These are phyloP conservation scores for Bedellia somnulentella DNA, from an alignment of 2,888 invertebrate genomes.

Conservation along the genomic window DNA sequence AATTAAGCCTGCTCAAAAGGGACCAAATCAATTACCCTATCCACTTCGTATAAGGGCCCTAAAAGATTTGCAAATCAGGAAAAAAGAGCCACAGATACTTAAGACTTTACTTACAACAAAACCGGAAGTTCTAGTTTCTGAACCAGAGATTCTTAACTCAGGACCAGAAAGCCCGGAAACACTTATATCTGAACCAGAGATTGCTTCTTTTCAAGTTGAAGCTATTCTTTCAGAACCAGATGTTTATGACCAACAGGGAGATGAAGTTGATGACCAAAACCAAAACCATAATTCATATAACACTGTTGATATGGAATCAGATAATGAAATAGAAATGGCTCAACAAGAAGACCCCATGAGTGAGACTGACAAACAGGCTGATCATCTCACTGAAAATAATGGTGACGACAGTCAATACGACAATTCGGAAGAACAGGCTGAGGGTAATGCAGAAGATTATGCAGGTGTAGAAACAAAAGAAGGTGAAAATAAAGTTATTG, in stretches of 20 bases:
- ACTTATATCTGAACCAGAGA: slow-evolving; percentile 52
- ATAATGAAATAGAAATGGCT: slow-evolving; percentile 53
- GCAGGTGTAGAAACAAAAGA: slow-evolving; percentile 14
- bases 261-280: slow-evolving; percentile 23
- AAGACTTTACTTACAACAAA: slow-evolving; percentile 49
- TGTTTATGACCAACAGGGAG: slow-evolving; percentile 20
- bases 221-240: slow-evolving; percentile 49
- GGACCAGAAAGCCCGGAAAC: slow-evolving; percentile 54
- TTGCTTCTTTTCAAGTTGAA: slow-evolving; percentile 54
- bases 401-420: slow-evolving; percentile 14
- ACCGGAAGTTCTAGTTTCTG: slow-evolving; percentile 47
- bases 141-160: slow-evolving; percentile 52
- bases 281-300: slow-evolving; percentile 32
- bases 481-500: neutral
- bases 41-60: slow-evolving; percentile 51
- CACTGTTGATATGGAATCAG: slow-evolving; percentile 52
- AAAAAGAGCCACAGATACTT: slow-evolving; percentile 53
- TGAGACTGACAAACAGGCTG: slow-evolving; percentile 6
- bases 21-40: slow-evolving; percentile 44
- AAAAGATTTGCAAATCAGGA: slow-evolving; percentile 53
- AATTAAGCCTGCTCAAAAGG: slow-evolving; percentile 18
- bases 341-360: slow-evolving; percentile 16
- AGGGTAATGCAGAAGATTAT: slow-evolving; percentile 16
- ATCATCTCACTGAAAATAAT: slow-evolving; percentile 21
- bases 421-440: slow-evolving; percentile 14